phyloP scores from a whole-genome alignment of 2,797 vertebrate genomes.

The Carapus acus region DNA sequence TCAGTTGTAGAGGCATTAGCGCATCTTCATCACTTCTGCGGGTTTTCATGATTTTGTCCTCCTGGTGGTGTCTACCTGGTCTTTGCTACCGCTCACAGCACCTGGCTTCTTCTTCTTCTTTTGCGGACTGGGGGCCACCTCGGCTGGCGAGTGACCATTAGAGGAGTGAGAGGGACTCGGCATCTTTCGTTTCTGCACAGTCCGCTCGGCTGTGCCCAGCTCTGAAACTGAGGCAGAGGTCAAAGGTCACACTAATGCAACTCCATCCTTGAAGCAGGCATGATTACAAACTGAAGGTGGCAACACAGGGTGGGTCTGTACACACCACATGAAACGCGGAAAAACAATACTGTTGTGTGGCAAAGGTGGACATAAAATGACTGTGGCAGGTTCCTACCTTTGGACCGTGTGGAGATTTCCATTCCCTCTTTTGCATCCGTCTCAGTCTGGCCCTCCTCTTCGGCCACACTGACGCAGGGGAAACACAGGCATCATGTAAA shows the following conservation, averaged over 20 bases:
- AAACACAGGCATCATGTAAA: slow-evolving; percentile 32
- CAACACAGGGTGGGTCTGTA: not conserved
- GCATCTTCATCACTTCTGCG: no score
- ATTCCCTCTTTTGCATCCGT: slow-evolving; percentile 85
- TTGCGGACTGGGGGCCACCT: slow-evolving; percentile 83
- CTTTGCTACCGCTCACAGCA: slow-evolving; percentile 87
- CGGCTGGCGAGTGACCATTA: slow-evolving; percentile 92
- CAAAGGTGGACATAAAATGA: no score
- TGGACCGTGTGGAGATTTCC: slow-evolving; percentile 98
- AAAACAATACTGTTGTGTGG: no score
- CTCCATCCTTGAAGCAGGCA: slow-evolving; percentile 3
- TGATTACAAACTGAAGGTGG: not conserved
- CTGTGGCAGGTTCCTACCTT: slow-evolving; percentile 76
- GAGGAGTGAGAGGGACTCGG: slow-evolving; percentile 93
- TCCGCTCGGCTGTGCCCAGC: slow-evolving; percentile 81
- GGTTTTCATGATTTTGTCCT: no score
- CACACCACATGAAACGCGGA: no score
- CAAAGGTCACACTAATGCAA: slow-evolving; percentile 17
- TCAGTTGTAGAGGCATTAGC: no score
- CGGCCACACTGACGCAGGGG: slow-evolving; percentile 81
- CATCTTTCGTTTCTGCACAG: slow-evolving; percentile 86
- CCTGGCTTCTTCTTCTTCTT: slow-evolving; percentile 99
- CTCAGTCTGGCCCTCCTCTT: slow-evolving; percentile 86
- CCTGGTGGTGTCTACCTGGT: slow-evolving; percentile 78
- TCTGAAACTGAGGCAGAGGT: slow-evolving; percentile 67